Conservation (phyloP, 2,888 invertebrate species). For the Caenorhabditis panamensis region DNA sequence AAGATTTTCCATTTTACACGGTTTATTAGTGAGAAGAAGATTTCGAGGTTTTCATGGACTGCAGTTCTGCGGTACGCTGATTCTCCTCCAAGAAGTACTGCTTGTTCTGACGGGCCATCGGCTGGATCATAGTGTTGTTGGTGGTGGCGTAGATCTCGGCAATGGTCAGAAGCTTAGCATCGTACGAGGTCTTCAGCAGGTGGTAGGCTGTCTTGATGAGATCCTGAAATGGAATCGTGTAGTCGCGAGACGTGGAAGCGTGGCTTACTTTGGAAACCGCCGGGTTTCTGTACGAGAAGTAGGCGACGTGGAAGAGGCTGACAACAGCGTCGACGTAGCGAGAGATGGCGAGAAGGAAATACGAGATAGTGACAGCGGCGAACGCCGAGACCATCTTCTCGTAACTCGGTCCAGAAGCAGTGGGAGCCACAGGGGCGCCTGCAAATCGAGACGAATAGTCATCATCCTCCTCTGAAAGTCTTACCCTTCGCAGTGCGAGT, state of each 20-base stretch:
- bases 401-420: background rate
- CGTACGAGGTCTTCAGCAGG: slow-evolving; percentile 53
- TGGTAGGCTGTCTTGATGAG: slow-evolving; percentile 50
- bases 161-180: slow-evolving; percentile 37
- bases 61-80: slow-evolving; percentile 36
- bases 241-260: background rate
- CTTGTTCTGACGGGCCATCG: slow-evolving; percentile 55
- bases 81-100: slow-evolving; percentile 35
- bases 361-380: slow-evolving; percentile 30
- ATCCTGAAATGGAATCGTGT: slow-evolving; percentile 7
- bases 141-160: slow-evolving; percentile 30
- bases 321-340: slow-evolving; percentile 35
- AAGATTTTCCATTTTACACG: background rate
- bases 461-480: background rate
- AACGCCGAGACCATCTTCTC: slow-evolving; percentile 46
- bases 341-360: slow-evolving; percentile 21
- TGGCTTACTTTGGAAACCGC: slow-evolving; percentile 26
- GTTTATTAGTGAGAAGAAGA: slow-evolving; percentile 13
- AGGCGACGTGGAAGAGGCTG: slow-evolving; percentile 43
- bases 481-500: slow-evolving; percentile 37
- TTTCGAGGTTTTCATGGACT: slow-evolving; percentile 44
- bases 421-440: background rate
- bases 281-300: slow-evolving; percentile 50
- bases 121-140: slow-evolving; percentile 33
- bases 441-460: slow-evolving; percentile 8